phyloP scores from a whole-genome alignment of 2,113 vertebrate species.

The Barbus barbus region DNA sequence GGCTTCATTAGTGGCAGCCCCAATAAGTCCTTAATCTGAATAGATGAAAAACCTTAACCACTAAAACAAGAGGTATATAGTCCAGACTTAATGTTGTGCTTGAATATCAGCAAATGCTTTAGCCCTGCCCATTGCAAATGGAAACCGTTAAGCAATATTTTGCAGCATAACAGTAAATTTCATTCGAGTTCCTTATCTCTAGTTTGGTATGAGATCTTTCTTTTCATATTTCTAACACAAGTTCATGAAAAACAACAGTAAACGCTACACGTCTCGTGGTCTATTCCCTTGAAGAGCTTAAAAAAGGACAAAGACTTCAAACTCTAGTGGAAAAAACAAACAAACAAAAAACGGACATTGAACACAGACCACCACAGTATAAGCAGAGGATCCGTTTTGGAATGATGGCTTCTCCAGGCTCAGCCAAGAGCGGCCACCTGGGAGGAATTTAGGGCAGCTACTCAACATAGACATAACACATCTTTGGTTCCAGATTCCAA shows the following conservation, averaged over 20 bases:
- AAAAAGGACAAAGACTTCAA: slow-evolving; percentile 66
- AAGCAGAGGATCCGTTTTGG: slow-evolving; percentile 65
- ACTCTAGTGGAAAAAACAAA: slow-evolving; percentile 62
- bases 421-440: slow-evolving; percentile 45
- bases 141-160: slow-evolving; percentile 62
- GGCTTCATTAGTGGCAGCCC: slow-evolving; percentile 40
- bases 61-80: slow-evolving; percentile 71
- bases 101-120: slow-evolving; percentile 67
- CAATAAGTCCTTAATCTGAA: slow-evolving; percentile 53
- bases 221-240: slow-evolving; percentile 68
- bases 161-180: slow-evolving; percentile 47
- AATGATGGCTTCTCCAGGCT: slow-evolving; percentile 65
- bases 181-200: slow-evolving; percentile 41
- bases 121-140: slow-evolving; percentile 69
- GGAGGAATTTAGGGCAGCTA: slow-evolving; percentile 63
- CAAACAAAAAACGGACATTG: slow-evolving; percentile 54
- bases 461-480: slow-evolving; percentile 64
- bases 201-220: slow-evolving; percentile 60
- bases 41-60: slow-evolving; percentile 65
- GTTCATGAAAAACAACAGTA: slow-evolving; percentile 75
- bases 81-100: slow-evolving; percentile 80
- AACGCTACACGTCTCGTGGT: slow-evolving; percentile 73
- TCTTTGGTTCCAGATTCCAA: slow-evolving; percentile 74
- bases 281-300: slow-evolving; percentile 78
- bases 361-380: slow-evolving; percentile 66